phyloP scores from a whole-genome alignment of 2,113 vertebrate genomes.

The pig (Sus scrofa) region DNA sequence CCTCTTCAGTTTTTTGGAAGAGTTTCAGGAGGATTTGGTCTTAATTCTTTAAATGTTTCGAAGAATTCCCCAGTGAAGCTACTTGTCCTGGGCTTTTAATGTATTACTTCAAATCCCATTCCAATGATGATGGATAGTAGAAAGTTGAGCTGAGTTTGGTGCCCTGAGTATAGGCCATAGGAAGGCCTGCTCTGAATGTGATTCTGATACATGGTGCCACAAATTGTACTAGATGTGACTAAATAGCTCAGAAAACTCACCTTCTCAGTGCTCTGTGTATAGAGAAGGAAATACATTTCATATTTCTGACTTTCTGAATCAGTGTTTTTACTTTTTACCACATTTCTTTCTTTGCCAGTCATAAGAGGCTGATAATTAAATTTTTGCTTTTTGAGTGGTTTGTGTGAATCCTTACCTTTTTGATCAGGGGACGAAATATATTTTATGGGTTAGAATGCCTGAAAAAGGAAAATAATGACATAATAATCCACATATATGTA shows the following conservation, averaged over 20 bases:
- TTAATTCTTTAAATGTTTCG: conserved; percentile 13
- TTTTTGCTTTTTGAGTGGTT: conserved; percentile 33
- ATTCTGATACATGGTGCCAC: neutral
- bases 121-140: neutral
- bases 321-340: neutral
- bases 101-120: neutral
- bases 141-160: neutral
- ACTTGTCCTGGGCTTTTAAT: neutral
- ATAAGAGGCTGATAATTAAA: neutral
- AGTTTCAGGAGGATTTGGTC: neutral
- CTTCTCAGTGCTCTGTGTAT: neutral
- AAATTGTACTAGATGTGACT: neutral
- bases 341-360: conserved; percentile 5
- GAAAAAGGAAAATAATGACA: neutral
- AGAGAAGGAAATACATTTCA: neutral
- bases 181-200: neutral
- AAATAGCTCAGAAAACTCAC: neutral
- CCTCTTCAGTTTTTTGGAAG: neutral
- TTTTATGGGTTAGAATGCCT: neutral
- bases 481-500: neutral
- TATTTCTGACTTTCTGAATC: conserved; percentile 9
- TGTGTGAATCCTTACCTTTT: neutral
- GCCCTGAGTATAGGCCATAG: neutral
- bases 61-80: neutral
- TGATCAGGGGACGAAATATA: neutral